Base-by-base conservation (phyloP, 2,113 vertebrate genomes). In the Oceanodroma tethys region DNA sequence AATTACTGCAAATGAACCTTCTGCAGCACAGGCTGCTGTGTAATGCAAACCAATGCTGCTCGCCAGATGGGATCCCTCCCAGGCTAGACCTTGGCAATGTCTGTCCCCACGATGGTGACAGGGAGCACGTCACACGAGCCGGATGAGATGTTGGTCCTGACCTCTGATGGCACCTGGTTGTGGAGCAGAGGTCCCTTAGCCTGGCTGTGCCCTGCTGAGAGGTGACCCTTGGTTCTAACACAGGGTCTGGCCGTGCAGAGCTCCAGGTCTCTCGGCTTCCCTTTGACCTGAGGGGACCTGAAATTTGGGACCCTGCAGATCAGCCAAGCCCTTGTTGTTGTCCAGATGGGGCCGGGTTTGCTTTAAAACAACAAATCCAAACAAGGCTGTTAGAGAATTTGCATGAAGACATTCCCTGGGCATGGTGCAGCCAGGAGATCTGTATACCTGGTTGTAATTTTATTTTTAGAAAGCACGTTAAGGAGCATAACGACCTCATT, bases 381-480 rank as follows among this genome's bases (percentile, higher is more conserved):
- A 21, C 4, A 26, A 47, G 47, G 23, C 70, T 65, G 18, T 68
- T 59, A 29, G 40, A 58, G 45, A 86, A 88, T 72, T 56, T 81
- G 53, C 58, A 40, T 83, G 56, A n/a, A 75, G 52, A 75, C 7
- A 66, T 95, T 87, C 86, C 76, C 72, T 74, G 62, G 71, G 40
- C 72, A 55, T 3, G 1, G 13, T 38, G 60, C 73, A 86, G 65
- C 71, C 58, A 22, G 34, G 68, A 92, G 63, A 88, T 85, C 45
- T 81, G 32, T 65, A 40, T 91, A 95, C 81, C 70, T 95, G 78
- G 45, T 48, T 91, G 78, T 87, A 88, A 78, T 97, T 83, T 93
- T 95, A 79, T 92, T 97, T 92, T 94, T 95, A 97, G 94, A 94
- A 83, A 75, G 78, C 86, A 63, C 32, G 16, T 93, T 90, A 91